Percentiles rank a stretch among this genome's conserved stretches.
phyloP scores from a whole-genome alignment of 1,140 invertebrate genomes.

The Archegozetes longisetosus region DNA sequence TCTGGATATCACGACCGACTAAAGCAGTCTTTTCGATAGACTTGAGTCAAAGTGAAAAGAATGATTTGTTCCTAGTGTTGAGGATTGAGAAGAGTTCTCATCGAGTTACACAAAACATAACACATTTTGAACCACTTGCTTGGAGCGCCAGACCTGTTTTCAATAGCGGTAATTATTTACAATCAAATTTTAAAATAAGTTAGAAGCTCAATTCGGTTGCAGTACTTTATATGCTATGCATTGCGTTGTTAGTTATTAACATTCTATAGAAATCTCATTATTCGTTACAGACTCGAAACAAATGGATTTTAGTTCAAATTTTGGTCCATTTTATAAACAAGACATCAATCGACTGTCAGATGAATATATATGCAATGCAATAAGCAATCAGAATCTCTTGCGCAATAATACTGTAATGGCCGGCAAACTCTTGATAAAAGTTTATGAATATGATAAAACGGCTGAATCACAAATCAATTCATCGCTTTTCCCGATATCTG shows the following conservation, averaged over 20 bases:
- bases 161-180: too few relatives aligned
- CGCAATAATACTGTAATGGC: background rate
- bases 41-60: background rate
- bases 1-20: background rate
- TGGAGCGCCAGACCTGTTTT: constrained; percentile 5
- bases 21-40: background rate
- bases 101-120: constrained; percentile 39
- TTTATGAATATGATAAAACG: background rate
- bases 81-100: constrained; percentile 66
- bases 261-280: background rate
- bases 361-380: background rate
- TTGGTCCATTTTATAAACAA: constrained; percentile 3
- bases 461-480: constrained; percentile 13
- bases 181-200: too few relatives aligned
- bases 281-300: background rate
- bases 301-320: constrained; percentile 1
- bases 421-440: constrained; percentile 1
- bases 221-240: too few relatives aligned
- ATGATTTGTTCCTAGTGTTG: constrained; percentile 40
- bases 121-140: constrained; percentile 5
- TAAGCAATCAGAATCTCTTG: background rate
- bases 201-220: too few relatives aligned
- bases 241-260: too few relatives aligned
- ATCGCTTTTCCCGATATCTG: constrained; percentile 14
- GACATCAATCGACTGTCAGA: constrained; percentile 10